Evolutionary conservation across 1,140 invertebrate genomes (phyloP).

Genomic region (Lerema accius): DNA sequence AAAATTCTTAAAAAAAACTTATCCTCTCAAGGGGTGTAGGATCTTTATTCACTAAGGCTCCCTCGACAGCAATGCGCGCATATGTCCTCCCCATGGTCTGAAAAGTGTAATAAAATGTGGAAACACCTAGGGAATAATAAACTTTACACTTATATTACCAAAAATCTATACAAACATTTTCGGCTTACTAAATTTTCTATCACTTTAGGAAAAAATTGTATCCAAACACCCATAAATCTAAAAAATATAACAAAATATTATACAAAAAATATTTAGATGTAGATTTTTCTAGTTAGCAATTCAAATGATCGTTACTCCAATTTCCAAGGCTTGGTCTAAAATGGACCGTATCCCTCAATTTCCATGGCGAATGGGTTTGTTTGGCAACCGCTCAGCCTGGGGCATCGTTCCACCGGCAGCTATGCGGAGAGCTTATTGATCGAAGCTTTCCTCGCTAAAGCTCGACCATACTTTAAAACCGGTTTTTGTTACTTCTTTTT

Average conservation of each 20-base stretch:
- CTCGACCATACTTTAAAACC: too few relatives aligned
- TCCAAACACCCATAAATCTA: neutral
- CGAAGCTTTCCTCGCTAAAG: too few relatives aligned
- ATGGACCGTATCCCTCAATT: slow-evolving; percentile 16
- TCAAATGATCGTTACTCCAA: slow-evolving; percentile 19
- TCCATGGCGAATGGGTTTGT: slow-evolving; percentile 20
- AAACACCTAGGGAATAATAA: neutral
- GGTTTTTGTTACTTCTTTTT: too few relatives aligned
- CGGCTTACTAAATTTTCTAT: too few relatives aligned
- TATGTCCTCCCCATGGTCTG: neutral
- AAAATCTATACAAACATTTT: too few relatives aligned
- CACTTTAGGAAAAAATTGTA: too few relatives aligned
- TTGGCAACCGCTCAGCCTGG: neutral
- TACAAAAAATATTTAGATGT: slow-evolving; percentile 7
- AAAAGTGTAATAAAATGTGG: neutral
- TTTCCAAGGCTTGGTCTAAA: slow-evolving; percentile 16
- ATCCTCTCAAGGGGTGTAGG: too few relatives aligned
- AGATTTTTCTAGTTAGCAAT: slow-evolving; percentile 18
- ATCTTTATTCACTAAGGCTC: too few relatives aligned
- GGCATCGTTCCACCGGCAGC: neutral
- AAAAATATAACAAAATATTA: slow-evolving; percentile 1
- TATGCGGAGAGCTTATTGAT: neutral
- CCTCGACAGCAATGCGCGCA: neutral
- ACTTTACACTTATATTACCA: too few relatives aligned
- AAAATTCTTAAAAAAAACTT: too few relatives aligned